Percentiles rank a stretch among this genome's conserved stretches.
Conservation (phyloP, 2,113 vertebrate species). For the Lota lota region DNA sequence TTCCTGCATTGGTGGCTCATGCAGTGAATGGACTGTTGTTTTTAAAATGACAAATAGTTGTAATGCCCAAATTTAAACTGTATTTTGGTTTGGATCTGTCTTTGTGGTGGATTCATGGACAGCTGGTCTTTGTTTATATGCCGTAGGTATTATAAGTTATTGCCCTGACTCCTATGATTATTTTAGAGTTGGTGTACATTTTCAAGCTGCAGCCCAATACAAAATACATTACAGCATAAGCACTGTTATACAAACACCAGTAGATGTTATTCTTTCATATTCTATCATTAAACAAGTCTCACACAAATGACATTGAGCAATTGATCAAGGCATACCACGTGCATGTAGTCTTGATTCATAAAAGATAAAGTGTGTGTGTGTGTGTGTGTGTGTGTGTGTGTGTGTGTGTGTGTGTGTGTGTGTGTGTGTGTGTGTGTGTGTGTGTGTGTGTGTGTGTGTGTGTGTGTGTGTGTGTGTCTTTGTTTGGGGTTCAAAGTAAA, state of each 20-base stretch:
- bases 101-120: background rate
- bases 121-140: conserved; percentile 7
- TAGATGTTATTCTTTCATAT: conserved; percentile 46
- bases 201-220: conserved; percentile 10
- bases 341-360: conserved; percentile 34
- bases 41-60: background rate
- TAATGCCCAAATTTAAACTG: background rate
- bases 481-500: no score
- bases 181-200: conserved; percentile 30
- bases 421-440: no score
- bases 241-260: no score
- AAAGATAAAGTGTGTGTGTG: conserved; percentile 23
- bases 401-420: no score
- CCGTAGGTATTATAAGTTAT: conserved; percentile 1
- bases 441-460: conserved; percentile 13
- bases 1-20: background rate
- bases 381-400: background rate
- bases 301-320: conserved; percentile 38
- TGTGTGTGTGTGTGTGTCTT: conserved; percentile 1
- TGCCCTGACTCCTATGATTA: conserved; percentile 20
- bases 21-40: background rate
- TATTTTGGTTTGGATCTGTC: conserved; percentile 4
- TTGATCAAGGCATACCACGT: background rate
- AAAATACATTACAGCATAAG: background rate
- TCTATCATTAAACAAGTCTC: conserved; percentile 48